Base-by-base conservation (phyloP, 2,113 vertebrate species). In the Melanostigma gelatinosum region DNA sequence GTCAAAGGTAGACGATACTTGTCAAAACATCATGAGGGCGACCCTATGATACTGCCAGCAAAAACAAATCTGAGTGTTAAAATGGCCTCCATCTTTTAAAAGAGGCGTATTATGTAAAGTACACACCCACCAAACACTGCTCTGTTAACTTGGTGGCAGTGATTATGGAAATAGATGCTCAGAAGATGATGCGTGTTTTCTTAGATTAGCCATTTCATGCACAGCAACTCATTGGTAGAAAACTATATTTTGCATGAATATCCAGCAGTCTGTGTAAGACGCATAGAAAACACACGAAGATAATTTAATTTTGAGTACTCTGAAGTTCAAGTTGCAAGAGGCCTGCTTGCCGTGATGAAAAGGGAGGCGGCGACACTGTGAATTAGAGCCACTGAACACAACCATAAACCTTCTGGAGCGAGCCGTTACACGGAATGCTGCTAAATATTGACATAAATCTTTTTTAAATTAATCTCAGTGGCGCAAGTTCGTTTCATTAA, bases 401-500 rank as follows among this genome's bases (percentile, higher is more conserved):
- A n/a, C 9, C 29, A 44, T 67, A 46, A 77, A 73, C 44, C 50
- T 71, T 71, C 63, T 34, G 42, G 18, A 29, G 20, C 5, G 4
- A 64, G 72, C 34, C 36, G 75, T 69, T 66, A 61, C 3, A 46
- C 13, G 4, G 24, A 38, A 8, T 57, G 57, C 68, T 48, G 52
- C 75, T 80, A 77, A 73, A 84, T 76, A 77, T 72, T 71, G 81
- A 83, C 77, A 80, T 86, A 75, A 87, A 68, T 86, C 75, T 79
- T 65, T 62, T 72, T 52, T 52, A 22, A 18, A 52, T 52, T 3
- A 52, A 52, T 85, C 61, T 79, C 75, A 77, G 79, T 7, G 2
- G 66, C 80, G 72, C 62, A 62, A 85, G 77, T 74, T 44, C 9
- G 61, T 24, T 0, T 55, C 4, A 55, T 36, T 29, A 50, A 27